Evolutionary conservation across 1,140 invertebrate genomes (phyloP), one percentile per base, ranked within the genome.

Genomic region (Atopsyche davidsoni): DNA sequence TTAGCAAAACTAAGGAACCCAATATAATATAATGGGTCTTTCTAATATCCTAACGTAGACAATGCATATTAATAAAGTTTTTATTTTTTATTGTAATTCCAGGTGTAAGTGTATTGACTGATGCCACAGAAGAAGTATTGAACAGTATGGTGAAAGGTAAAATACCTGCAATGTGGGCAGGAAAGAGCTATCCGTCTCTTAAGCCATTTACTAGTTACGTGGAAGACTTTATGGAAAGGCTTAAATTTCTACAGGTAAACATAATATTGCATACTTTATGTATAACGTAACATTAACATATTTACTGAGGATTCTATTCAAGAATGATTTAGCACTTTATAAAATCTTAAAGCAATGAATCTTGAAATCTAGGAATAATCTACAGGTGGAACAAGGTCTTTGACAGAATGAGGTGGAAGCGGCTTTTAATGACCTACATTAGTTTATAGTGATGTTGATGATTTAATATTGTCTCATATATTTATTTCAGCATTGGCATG

Each of bases 141-240:
- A 79, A 80, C 10, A 87, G 87, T 46, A 88, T 96, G 55, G 72
- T 91, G 35, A 85, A 82, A 35, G 86, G 86, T 3, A 87, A 81
- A 71, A 89, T 96, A 52, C 92, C 92, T 1, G 69, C 69, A 11
- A 73, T 87, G 59, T 97, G 92, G 92, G 81, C 81, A 42, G 78
- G 77, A 58, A 83, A 81, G 59, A 92, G 92, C 3, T 98, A 97
- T 70, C 93, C 94, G 3, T 96, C 91, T 3, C 68, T 96, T 2
- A 97, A 97, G 65, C 88, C 92, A 1, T 72, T 97, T 13, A 89
- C 89, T 28, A 87, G 87, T 62, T 98, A 96, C 64, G 76, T 96
- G 24, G 81, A 79, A 53, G 93, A 98, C 69, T 86, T 98, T 59
- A 60, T 96, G 0, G 79, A 79, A 3, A 80, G 93, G 57, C 72